Conservation (phyloP, 2,888 invertebrate species). For the Phorcus lineatus region DNA sequence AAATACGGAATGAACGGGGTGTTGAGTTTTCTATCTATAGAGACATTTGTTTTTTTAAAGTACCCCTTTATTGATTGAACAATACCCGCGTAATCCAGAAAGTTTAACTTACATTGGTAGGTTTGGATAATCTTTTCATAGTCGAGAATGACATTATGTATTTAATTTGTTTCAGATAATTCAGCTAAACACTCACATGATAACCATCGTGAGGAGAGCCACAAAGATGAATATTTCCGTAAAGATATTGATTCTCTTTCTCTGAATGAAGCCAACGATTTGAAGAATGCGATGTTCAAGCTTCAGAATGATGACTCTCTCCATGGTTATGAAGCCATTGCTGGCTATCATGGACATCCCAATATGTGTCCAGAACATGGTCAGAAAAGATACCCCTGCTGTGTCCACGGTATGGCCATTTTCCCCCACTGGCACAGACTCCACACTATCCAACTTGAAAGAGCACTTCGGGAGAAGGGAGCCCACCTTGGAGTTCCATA, state of each 20-base stretch:
- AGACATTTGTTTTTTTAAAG: too few relatives aligned
- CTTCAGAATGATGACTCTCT: slow-evolving; percentile 43
- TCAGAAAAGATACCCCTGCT: slow-evolving; percentile 36
- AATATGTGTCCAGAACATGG: slow-evolving; percentile 34
- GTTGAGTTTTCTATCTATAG: too few relatives aligned
- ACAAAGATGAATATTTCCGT: not conserved
- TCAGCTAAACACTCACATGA: too few relatives aligned
- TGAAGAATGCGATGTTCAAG: slow-evolving; percentile 38
- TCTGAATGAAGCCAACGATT: slow-evolving; percentile 34
- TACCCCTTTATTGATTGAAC: too few relatives aligned
- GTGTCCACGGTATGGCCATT: slow-evolving; percentile 44
- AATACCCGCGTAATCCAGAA: too few relatives aligned
- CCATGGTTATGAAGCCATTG: slow-evolving; percentile 45
- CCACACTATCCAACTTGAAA: slow-evolving; percentile 41
- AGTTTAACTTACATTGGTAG: too few relatives aligned
- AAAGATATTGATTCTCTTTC: slow-evolving; percentile 20
- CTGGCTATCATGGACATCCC: slow-evolving; percentile 46
- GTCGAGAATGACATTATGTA: too few relatives aligned
- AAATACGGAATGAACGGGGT: too few relatives aligned
- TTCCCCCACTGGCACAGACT: slow-evolving; percentile 52
- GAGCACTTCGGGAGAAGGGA: slow-evolving; percentile 30
- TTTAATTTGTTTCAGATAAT: too few relatives aligned
- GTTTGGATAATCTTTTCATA: too few relatives aligned
- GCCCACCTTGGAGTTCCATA: slow-evolving; percentile 34
- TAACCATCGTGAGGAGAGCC: too few relatives aligned